These are phyloP conservation scores for Zophobas morio DNA, from an alignment of 1,140 invertebrate species.

Conservation along the genomic window DNA sequence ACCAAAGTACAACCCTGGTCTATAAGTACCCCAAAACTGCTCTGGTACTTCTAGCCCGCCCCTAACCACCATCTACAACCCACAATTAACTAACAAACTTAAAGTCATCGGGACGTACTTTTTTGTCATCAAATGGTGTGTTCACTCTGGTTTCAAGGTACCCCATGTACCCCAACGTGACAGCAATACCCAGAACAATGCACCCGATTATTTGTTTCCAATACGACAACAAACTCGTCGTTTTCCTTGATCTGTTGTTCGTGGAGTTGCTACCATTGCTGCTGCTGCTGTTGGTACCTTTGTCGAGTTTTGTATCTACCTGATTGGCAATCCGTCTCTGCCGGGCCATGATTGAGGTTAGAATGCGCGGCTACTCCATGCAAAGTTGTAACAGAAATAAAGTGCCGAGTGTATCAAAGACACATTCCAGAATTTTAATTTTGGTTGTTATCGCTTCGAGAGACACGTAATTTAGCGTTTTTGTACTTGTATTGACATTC, in stretches of 20 bases:
- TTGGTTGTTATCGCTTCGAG: neutral
- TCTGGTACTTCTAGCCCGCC: constrained; percentile 82
- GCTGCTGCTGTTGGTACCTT: constrained; percentile 66
- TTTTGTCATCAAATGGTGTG: constrained; percentile 84
- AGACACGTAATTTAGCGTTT: neutral
- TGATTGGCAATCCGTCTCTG: constrained; percentile 30
- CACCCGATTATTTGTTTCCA: constrained; percentile 71
- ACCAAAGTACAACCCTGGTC: constrained; percentile 91
- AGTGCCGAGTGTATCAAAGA: neutral
- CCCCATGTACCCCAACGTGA: constrained; percentile 83
- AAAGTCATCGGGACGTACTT: constrained; percentile 70
- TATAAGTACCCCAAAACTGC: constrained; percentile 94
- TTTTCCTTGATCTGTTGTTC: constrained; percentile 61
- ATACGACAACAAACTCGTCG: constrained; percentile 65
- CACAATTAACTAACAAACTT: constrained; percentile 31
- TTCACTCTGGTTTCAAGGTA: constrained; percentile 91
- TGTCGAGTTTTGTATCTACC: constrained; percentile 19
- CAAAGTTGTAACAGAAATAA: neutral
- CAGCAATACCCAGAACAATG: constrained; percentile 75
- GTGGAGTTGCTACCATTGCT: constrained; percentile 66
- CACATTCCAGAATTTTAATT: neutral
- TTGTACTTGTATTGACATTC: constrained; percentile 8
- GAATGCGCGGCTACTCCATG: neutral
- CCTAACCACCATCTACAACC: constrained; percentile 76
- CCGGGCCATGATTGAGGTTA: constrained; percentile 46